phyloP scores from a whole-genome alignment of 2,888 invertebrate species.

The Catotricha subobsoleta region DNA sequence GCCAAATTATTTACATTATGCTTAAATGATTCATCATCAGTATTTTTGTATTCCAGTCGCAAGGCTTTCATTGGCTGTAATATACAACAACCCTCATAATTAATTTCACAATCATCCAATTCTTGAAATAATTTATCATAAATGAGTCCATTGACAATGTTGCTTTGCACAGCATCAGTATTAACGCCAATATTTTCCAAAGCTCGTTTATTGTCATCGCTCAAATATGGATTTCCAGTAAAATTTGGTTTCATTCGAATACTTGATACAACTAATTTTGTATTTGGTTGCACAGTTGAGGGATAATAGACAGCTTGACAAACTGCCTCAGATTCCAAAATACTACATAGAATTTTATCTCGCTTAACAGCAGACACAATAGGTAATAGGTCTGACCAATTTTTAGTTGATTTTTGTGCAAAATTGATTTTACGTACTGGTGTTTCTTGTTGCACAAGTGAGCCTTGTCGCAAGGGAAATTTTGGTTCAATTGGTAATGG shows the following conservation, averaged over 20 bases:
- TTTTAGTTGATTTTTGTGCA: too few relatives aligned
- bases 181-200: conserved; percentile 36
- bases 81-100: conserved; percentile 34
- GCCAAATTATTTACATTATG: conserved; percentile 29
- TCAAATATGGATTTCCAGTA: conserved; percentile 23
- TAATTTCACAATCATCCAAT: conserved; percentile 34
- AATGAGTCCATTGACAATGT: conserved; percentile 38
- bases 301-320: neutral
- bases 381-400: too few relatives aligned
- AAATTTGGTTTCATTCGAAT: conserved; percentile 32
- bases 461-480: conserved; percentile 3
- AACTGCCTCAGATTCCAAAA: neutral
- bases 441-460: conserved; percentile 25
- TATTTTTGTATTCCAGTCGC: conserved; percentile 32
- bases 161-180: conserved; percentile 38
- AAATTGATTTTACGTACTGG: conserved; percentile 22
- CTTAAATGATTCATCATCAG: conserved; percentile 34
- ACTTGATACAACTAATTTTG: neutral
- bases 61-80: conserved; percentile 37
- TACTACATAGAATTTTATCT: conserved; percentile 1
- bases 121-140: conserved; percentile 39
- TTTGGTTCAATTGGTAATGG: conserved; percentile 22
- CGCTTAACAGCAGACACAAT: neutral
- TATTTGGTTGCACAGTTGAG: neutral
- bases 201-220: conserved; percentile 30